phyloP scores from a whole-genome alignment of 2,797 vertebrate genomes.

The Phrynocephalus vlangalii region DNA sequence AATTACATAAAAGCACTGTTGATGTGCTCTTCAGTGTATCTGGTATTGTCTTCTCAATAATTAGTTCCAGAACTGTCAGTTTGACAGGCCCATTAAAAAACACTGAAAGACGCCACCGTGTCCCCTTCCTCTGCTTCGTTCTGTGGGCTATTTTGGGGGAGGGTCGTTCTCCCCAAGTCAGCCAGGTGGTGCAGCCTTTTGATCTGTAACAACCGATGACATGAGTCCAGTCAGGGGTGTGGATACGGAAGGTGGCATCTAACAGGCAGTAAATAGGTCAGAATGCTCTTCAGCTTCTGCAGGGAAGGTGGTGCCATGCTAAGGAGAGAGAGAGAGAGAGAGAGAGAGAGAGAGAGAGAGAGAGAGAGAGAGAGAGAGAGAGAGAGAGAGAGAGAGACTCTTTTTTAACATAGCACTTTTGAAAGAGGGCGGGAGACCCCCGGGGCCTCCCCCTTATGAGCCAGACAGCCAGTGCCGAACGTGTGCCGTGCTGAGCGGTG shows the following conservation, averaged over 20 bases:
- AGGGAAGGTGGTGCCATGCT: too few relatives aligned
- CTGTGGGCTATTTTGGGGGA: constrained; percentile 45
- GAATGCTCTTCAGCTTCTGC: too few relatives aligned
- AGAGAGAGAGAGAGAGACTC: fast-evolving
- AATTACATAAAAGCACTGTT: constrained; percentile 82
- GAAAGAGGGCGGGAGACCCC: too few relatives aligned
- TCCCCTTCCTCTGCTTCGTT: constrained; percentile 64
- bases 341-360: too few relatives aligned
- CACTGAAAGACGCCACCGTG: constrained; percentile 80
- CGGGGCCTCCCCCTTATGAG: neutral
- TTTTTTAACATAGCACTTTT: too few relatives aligned
- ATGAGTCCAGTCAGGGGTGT: constrained; percentile 53
- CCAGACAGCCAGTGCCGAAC: neutral
- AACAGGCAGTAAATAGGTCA: too few relatives aligned
- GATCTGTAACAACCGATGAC: neutral
- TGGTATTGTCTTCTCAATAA: constrained; percentile 83
- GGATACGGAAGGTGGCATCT: constrained; percentile 52
- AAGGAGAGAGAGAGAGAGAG: too few relatives aligned
- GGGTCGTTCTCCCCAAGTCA: constrained; percentile 55
- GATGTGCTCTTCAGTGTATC: constrained; percentile 77
- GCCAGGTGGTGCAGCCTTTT: neutral
- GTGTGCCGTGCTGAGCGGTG: constrained; percentile 6
- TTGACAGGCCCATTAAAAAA: constrained; percentile 85
- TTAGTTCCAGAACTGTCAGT: constrained; percentile 84
- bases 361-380: fast-evolving